Evolutionary conservation across 1,140 invertebrate species (phyloP).

Genomic region (Lepidurus arcticus): DNA sequence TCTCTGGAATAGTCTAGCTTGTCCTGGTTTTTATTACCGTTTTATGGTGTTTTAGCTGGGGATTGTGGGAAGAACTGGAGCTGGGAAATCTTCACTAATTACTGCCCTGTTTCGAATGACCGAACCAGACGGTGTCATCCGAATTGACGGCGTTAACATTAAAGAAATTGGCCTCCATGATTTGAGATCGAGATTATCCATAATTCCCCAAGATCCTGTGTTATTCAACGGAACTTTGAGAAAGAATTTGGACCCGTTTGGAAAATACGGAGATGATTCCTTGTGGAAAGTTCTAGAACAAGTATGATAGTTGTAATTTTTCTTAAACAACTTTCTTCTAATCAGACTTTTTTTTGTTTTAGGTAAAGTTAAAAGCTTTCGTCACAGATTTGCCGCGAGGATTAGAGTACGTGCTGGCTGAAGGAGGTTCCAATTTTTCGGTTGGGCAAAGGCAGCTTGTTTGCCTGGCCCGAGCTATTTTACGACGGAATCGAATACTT

Average conservation of each 20-base stretch:
- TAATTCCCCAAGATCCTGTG: conserved; percentile 66
- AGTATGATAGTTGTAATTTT: conserved; percentile 46
- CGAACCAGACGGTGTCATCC: conserved; percentile 60
- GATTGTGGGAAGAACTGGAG: conserved; percentile 80
- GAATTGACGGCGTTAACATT: conserved; percentile 61
- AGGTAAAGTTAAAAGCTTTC: conserved; percentile 63
- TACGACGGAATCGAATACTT: conserved; percentile 58
- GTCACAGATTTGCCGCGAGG: conserved; percentile 54
- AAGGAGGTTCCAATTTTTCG: conserved; percentile 58
- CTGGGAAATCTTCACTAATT: conserved; percentile 85
- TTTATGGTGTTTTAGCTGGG: conserved; percentile 53
- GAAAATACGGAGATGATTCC: conserved; percentile 65
- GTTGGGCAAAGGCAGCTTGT: conserved; percentile 76
- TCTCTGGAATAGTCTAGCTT: neutral
- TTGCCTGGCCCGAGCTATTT: conserved; percentile 55
- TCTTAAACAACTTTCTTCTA: conserved; percentile 25
- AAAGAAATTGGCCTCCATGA: conserved; percentile 57
- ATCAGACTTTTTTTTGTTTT: conserved; percentile 40
- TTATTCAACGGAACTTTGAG: conserved; percentile 71
- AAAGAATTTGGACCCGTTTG: conserved; percentile 77
- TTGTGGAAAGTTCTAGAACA: conserved; percentile 76
- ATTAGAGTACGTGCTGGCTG: conserved; percentile 43
- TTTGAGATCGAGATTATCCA: conserved; percentile 70
- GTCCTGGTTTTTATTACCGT: neutral
- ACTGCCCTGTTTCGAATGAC: conserved; percentile 70